Base-by-base conservation (phyloP, 2,797 vertebrate species). In the Typhlichthys eigenmanni region DNA sequence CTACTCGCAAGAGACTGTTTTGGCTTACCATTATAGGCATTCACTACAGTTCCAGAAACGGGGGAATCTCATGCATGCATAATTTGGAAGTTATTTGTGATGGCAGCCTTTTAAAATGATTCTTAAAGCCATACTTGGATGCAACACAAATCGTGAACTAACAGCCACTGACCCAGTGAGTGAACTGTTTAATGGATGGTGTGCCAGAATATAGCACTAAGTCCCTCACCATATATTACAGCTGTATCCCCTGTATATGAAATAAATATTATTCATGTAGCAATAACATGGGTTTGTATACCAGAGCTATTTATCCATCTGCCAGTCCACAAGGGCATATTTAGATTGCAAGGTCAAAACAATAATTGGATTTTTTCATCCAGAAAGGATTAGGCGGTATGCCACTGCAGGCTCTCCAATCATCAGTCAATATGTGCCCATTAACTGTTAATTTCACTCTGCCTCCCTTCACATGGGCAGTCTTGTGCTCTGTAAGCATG, bases 361-460 rank as follows among this genome's bases (percentile, higher is more conserved):
- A 77, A 83, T 89, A 81, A 88, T 89, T 88, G 11, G 78, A 85
- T 87, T 80, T 79, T 81, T 58, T 62, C 75, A 76, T 77, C 78
- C 69, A 72, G 67, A 82, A 76, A 85, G 75, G 80, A 85, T 89
- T 85, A 85, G 80, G 83, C 64, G 11, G 71, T 72, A 71, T 75
- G 71, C 70, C 75, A 76, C 54, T 8, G 61, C 74, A 60, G 74
- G 68, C 67, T 69, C 70, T 80, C 58, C 56, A 84, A 78, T 81
- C 74, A 81, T 87, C 77, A 47, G 24, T 87, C 80, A 75, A 68
- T 84, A 76, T 45, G 58, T 82, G 74, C 74, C 85, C 78, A 87
- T 89, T 88, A 87, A 85, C 79, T 56, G 78, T 87, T 85, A 79
- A 87, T 88, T 89, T 78, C 72, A 87, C 82, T 88, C 78, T 75